Conservation (phyloP, 1,140 invertebrate species). For the Oryctes rhinoceros region DNA sequence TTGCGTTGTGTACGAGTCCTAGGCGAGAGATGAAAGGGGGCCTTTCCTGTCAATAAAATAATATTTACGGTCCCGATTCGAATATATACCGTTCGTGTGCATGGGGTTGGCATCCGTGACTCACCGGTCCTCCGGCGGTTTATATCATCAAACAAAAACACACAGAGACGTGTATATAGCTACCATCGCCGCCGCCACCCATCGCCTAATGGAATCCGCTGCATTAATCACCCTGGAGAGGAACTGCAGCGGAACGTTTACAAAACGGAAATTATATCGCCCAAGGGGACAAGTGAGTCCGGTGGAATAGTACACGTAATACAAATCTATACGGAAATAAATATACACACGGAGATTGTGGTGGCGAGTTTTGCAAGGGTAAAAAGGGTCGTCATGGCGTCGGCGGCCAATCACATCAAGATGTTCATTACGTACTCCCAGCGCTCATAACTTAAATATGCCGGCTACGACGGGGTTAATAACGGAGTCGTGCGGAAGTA, state of each 20-base stretch:
- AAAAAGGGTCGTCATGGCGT: background rate
- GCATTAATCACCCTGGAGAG: slow-evolving; percentile 57
- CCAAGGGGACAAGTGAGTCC: slow-evolving; percentile 52
- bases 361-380: background rate
- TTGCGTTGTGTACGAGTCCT: background rate
- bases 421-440: background rate
- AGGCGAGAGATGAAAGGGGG: slow-evolving; percentile 17
- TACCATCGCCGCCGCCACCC: slow-evolving; percentile 41
- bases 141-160: slow-evolving; percentile 57
- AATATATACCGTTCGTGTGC: background rate
- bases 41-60: slow-evolving; percentile 33
- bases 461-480: background rate
- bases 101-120: slow-evolving; percentile 45
- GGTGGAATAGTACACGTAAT: background rate
- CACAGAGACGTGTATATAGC: background rate
- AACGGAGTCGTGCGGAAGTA: background rate
- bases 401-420: slow-evolving; percentile 2
- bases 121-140: slow-evolving; percentile 48
- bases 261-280: slow-evolving; percentile 60
- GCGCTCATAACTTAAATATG: background rate
- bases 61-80: slow-evolving; percentile 31
- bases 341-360: background rate
- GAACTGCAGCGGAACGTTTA: slow-evolving; percentile 53
- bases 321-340: slow-evolving; percentile 29
- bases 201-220: slow-evolving; percentile 58